Evolutionary conservation across 64 coral and sea anemone genomes (phyloP).

Genomic region (Pocillopora verrucosa): DNA sequence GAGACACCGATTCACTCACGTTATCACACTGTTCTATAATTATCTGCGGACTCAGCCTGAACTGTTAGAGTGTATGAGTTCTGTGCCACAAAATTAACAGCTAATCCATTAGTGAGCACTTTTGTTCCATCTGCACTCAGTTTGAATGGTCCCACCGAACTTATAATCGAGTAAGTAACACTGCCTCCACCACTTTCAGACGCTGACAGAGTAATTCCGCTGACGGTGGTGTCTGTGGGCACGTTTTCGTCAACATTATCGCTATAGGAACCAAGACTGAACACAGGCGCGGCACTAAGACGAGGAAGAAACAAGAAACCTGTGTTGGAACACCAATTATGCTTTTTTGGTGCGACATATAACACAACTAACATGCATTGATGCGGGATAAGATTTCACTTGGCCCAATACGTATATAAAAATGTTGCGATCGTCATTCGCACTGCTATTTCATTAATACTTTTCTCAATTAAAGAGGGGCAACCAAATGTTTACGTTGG

Average conservation of each 20-base stretch:
- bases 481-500: no score
- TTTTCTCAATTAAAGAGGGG: no score
- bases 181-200: slow-evolving; percentile 30
- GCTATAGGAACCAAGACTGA: slow-evolving; percentile 11
- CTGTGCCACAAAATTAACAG: slow-evolving; percentile 34
- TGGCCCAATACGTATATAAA: no score
- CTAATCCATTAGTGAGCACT: slow-evolving; percentile 45
- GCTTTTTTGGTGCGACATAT: no score
- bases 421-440: no score
- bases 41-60: slow-evolving; percentile 32
- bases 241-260: slow-evolving; percentile 40
- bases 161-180: slow-evolving; percentile 38
- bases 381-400: no score
- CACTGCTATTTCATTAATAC: no score
- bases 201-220: slow-evolving; percentile 28
- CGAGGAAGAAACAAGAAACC: background rate
- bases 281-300: slow-evolving; percentile 30
- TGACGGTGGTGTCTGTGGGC: slow-evolving; percentile 37
- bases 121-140: slow-evolving; percentile 26
- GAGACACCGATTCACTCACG: background rate
- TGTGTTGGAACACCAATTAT: background rate
- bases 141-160: slow-evolving; percentile 53
- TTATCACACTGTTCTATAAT: background rate
- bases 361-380: no score
- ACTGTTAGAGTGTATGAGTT: slow-evolving; percentile 33